Conservation (phyloP, 1,140 invertebrate species). For the Heterodera schachtii region DNA sequence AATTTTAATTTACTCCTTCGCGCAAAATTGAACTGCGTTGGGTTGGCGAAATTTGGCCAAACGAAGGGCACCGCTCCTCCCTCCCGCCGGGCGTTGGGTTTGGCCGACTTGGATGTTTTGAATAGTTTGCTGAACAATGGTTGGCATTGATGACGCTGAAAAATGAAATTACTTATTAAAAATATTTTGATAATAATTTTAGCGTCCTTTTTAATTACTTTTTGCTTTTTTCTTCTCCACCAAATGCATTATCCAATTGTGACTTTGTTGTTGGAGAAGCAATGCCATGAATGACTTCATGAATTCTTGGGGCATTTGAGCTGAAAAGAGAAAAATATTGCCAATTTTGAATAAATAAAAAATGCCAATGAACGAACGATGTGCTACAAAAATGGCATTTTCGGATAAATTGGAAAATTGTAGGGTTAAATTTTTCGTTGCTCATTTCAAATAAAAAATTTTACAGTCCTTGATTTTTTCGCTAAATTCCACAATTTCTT, state of each 20-base stretch:
- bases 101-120: background rate
- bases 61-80: background rate
- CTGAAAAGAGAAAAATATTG: background rate
- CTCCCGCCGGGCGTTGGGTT: background rate
- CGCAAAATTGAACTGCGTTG: background rate
- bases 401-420: too few relatives aligned
- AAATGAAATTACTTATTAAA: too few relatives aligned
- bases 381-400: too few relatives aligned
- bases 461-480: too few relatives aligned
- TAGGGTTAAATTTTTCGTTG: too few relatives aligned
- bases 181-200: too few relatives aligned
- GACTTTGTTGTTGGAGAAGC: background rate
- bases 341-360: background rate
- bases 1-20: background rate
- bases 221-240: background rate
- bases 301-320: slow-evolving; percentile 9
- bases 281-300: slow-evolving; percentile 6
- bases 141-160: background rate
- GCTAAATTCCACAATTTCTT: background rate
- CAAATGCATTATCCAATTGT: too few relatives aligned
- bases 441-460: too few relatives aligned
- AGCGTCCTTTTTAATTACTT: slow-evolving; percentile 2
- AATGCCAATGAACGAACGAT: background rate
- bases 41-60: background rate
- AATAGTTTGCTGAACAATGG: background rate